Conservation (phyloP, 2,113 vertebrate genomes). For the Xiphophorus couchianus region DNA sequence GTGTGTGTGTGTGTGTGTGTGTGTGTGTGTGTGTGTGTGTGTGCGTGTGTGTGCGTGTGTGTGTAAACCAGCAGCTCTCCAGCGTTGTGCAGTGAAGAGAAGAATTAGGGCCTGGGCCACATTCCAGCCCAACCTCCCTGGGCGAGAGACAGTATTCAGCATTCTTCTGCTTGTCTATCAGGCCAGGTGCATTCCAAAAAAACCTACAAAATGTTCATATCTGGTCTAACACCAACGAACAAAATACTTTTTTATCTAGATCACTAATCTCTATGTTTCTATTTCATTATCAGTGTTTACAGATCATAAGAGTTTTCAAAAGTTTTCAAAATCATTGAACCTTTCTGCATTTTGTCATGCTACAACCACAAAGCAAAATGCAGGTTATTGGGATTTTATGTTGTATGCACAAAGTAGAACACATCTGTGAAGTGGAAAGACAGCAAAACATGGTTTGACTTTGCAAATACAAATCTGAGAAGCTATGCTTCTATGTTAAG, state of each 20-base stretch:
- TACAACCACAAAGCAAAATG: too few species aligned
- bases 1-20: slow-evolving; percentile 28
- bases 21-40: not conserved
- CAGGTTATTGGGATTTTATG: not conserved
- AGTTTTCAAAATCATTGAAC: too few species aligned
- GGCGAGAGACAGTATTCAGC: slow-evolving; percentile 75
- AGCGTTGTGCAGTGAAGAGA: slow-evolving; percentile 66
- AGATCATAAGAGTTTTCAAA: not conserved
- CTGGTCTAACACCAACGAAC: slow-evolving; percentile 15
- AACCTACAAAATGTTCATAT: slow-evolving; percentile 38
- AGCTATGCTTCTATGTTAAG: not conserved
- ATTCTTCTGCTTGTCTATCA: slow-evolving; percentile 79
- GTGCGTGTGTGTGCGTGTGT: slow-evolving; percentile 44
- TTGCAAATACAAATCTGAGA: not conserved
- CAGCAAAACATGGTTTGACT: not conserved
- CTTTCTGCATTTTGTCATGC: too few species aligned
- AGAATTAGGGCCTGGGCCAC: slow-evolving; percentile 77
- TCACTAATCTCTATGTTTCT: slow-evolving; percentile 10
- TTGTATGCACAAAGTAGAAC: not conserved
- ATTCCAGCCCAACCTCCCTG: slow-evolving; percentile 80
- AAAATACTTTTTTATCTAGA: slow-evolving; percentile 19
- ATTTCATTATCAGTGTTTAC: not conserved
- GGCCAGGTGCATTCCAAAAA: slow-evolving; percentile 79
- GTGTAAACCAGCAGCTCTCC: slow-evolving; percentile 59
- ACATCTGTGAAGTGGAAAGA: not conserved